Evolutionary conservation across 2,888 invertebrate genomes (phyloP).

Genomic region (Eulithis prunata): DNA sequence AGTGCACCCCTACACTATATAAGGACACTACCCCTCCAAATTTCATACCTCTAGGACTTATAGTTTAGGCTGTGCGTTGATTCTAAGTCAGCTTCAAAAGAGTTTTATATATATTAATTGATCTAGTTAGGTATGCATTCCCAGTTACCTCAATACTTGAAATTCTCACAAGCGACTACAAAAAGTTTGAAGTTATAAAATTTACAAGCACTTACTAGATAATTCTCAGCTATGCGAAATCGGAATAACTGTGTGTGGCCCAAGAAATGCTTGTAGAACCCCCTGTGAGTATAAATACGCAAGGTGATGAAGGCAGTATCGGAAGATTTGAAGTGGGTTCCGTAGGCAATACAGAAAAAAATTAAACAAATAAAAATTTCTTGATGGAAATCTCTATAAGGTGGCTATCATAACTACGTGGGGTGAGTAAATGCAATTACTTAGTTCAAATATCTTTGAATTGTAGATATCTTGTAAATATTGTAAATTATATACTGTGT

Average conservation of each 20-base stretch:
- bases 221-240: slow-evolving; percentile 41
- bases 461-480: too few species aligned
- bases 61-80: too few species aligned
- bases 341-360: slow-evolving; percentile 2
- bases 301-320: slow-evolving; percentile 7
- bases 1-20: too few species aligned
- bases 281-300: slow-evolving; percentile 16
- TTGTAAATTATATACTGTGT: too few species aligned
- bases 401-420: too few species aligned
- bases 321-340: slow-evolving; percentile 7
- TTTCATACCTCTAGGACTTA: too few species aligned
- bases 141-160: slow-evolving; percentile 1
- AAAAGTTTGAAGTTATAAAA: slow-evolving; percentile 43
- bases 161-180: slow-evolving; percentile 30
- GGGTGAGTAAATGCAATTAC: too few species aligned
- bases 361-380: not conserved
- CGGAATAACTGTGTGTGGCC: slow-evolving; percentile 32
- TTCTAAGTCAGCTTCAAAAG: too few species aligned
- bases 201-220: slow-evolving; percentile 48
- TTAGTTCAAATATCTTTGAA: too few species aligned
- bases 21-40: too few species aligned
- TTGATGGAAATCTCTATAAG: not conserved
- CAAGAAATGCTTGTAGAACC: slow-evolving; percentile 23
- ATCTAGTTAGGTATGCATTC: not conserved
- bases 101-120: too few species aligned